Evolutionary conservation across 2,797 vertebrate species (phyloP).

Genomic region (Hydrolagus colliei): DNA sequence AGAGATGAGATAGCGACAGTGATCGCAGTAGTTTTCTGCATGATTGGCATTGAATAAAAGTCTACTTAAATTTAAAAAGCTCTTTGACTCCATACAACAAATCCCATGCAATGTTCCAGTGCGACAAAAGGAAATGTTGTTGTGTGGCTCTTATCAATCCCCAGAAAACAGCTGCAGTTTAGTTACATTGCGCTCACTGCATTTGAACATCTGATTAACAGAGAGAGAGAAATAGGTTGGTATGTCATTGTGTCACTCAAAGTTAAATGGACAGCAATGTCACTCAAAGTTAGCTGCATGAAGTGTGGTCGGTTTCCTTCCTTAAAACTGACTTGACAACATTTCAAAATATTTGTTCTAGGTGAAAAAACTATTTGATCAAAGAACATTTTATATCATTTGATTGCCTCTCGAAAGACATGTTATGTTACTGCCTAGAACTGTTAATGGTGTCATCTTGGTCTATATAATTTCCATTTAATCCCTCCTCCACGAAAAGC

Average conservation of each 20-base stretch:
- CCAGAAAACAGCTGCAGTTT: neutral
- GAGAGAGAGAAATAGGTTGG: neutral
- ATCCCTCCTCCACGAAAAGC: no score
- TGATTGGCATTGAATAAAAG: constrained; percentile 14
- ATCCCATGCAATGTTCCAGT: neutral
- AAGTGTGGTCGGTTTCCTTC: neutral
- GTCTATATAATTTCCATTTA: no score
- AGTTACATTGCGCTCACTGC: neutral
- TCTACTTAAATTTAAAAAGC: constrained; percentile 9
- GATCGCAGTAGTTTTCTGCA: constrained; percentile 18
- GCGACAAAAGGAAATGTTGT: neutral
- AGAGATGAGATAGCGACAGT: constrained; percentile 7
- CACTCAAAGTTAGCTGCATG: neutral
- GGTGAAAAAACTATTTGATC: neutral
- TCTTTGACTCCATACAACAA: neutral
- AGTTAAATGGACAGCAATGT: neutral
- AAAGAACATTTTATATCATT: neutral
- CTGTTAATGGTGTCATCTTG: no score
- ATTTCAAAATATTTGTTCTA: neutral
- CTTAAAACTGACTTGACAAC: neutral
- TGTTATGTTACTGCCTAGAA: no score
- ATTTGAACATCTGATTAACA: neutral
- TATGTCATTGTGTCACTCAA: neutral
- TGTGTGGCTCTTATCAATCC: neutral
- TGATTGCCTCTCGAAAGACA: no score